Evolutionary conservation across 30 jellyfish, hydroid and myxozoan genomes (phyloP).

Genomic region (Hydractinia symbiolongicarpus): DNA sequence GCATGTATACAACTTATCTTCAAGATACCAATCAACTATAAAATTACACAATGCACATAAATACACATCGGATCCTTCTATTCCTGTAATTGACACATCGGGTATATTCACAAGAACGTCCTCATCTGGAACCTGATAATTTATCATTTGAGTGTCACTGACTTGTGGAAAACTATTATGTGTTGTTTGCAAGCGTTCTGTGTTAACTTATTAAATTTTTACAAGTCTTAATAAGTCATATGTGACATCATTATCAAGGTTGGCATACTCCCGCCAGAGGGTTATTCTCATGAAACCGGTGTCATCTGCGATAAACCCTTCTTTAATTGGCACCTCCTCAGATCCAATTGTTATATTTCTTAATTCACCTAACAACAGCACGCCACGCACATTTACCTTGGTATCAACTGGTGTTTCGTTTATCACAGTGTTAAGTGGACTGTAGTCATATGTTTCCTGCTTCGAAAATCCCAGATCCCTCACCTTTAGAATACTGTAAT

Average conservation of each 20-base stretch:
- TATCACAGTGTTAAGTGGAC: background rate
- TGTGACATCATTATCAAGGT: background rate
- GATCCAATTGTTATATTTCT: background rate
- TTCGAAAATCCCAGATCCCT: background rate
- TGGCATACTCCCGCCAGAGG: slow-evolving; percentile 9
- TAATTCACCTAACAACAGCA: background rate
- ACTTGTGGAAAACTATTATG: background rate
- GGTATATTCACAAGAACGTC: background rate
- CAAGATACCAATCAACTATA: background rate
- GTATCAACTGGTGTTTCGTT: background rate
- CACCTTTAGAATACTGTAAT: background rate
- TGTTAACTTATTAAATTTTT: background rate
- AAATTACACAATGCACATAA: background rate
- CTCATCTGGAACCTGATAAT: background rate
- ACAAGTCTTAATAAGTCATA: background rate
- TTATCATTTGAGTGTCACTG: background rate
- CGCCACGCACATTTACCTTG: background rate
- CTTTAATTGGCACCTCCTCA: background rate
- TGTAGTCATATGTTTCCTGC: background rate
- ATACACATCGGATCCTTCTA: background rate
- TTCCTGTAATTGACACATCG: background rate
- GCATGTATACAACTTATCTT: background rate
- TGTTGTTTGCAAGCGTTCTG: background rate
- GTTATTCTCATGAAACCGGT: background rate
- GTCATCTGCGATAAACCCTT: background rate